Conservation (phyloP, 2,113 vertebrate genomes). For the Leiothrix lutea region DNA sequence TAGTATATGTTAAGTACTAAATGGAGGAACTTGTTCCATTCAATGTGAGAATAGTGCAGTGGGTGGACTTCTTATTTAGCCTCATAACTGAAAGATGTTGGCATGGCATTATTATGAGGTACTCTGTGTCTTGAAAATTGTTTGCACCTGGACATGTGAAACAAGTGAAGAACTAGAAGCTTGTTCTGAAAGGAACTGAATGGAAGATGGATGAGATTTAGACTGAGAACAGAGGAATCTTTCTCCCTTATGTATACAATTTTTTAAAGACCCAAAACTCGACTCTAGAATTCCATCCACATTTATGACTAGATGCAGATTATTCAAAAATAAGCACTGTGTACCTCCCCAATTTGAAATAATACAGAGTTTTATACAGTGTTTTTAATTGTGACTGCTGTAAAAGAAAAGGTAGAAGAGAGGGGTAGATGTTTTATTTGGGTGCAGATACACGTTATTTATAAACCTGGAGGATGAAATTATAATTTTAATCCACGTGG, state of each 20-base stretch:
- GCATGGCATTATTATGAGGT: not conserved
- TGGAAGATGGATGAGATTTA: not conserved
- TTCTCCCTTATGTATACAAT: rapidly evolving
- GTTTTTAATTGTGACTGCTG: not conserved
- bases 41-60: not conserved
- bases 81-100: not conserved
- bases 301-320: not conserved
- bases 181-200: not conserved
- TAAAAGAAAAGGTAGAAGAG: not conserved
- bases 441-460: not conserved
- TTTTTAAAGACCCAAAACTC: not conserved
- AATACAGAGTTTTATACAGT: not conserved
- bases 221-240: not conserved
- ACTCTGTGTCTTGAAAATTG: not conserved
- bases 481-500: not conserved
- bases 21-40: not conserved
- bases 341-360: not conserved
- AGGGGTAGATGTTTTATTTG: not conserved
- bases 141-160: not conserved
- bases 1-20: not conserved
- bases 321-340: not conserved
- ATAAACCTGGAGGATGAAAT: not conserved
- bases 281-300: not conserved
- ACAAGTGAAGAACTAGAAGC: not conserved
- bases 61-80: not conserved